Percentiles rank a stretch among this genome's conserved stretches.
Evolutionary conservation across 2,113 vertebrate species (phyloP).

Genomic region (Oreochromis tanganicae): DNA sequence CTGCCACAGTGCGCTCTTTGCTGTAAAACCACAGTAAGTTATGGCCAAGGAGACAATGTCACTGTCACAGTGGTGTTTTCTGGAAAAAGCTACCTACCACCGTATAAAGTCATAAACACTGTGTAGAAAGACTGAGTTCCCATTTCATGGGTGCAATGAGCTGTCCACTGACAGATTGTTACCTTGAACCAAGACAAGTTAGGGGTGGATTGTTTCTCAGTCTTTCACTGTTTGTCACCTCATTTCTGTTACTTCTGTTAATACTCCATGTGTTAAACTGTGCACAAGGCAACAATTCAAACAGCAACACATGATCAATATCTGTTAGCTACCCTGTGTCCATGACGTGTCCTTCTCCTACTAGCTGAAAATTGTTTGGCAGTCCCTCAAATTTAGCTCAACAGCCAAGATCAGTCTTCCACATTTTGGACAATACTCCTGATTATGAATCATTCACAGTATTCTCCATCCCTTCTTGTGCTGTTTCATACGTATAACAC

Average conservation of each 20-base stretch:
- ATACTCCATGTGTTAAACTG: background rate
- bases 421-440: background rate
- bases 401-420: background rate
- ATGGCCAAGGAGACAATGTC: background rate
- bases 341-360: background rate
- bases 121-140: background rate
- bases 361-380: background rate
- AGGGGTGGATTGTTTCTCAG: background rate
- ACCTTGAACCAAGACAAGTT: background rate
- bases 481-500: background rate
- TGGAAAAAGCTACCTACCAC: background rate
- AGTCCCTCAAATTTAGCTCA: background rate
- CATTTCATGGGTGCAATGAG: background rate
- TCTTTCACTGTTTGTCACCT: background rate
- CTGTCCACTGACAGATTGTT: background rate
- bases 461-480: background rate
- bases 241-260: background rate
- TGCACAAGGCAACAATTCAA: background rate
- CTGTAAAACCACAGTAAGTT: background rate
- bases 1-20: background rate
- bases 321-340: background rate
- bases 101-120: rapidly evolving
- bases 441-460: background rate
- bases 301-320: background rate
- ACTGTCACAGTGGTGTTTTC: rapidly evolving